Conservation (phyloP, 2,888 invertebrate species). For the Netelia melanura region DNA sequence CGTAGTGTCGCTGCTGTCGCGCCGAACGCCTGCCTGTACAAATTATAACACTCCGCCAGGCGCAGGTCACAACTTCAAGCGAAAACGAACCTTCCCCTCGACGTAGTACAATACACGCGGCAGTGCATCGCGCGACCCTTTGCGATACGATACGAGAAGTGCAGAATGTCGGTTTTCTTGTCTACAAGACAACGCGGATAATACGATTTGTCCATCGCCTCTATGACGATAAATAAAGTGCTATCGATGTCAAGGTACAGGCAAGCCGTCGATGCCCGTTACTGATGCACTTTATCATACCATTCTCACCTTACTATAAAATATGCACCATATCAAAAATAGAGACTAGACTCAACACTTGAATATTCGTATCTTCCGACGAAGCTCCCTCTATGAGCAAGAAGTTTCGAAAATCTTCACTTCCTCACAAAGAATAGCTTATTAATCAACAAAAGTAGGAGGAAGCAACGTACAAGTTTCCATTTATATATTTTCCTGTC, state of each 20-base stretch:
- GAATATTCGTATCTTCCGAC: background rate
- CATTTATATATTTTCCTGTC: too few relatives aligned
- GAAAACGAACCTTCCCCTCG: conserved; percentile 30
- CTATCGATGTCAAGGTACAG: conserved; percentile 62
- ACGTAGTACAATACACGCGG: conserved; percentile 22
- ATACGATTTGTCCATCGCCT: conserved; percentile 20
- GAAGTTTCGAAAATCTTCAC: background rate
- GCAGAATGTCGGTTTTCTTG: conserved; percentile 24
- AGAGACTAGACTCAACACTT: background rate
- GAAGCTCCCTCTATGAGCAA: background rate
- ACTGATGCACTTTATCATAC: background rate
- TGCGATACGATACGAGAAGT: conserved; percentile 10
- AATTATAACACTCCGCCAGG: background rate
- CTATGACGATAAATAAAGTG: conserved; percentile 53
- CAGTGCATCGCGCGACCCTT: conserved; percentile 62
- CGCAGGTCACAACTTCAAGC: conserved; percentile 54
- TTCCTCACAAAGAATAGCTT: background rate
- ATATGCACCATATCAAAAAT: background rate
- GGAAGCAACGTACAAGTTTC: too few relatives aligned
- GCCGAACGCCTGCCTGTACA: background rate
- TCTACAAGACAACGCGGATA: conserved; percentile 27
- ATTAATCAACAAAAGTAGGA: background rate
- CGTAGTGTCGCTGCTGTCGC: background rate
- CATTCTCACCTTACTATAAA: background rate
- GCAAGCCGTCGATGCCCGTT: background rate